Evolutionary conservation across 1,140 invertebrate species (phyloP).

Genomic region (Asobara japonica): DNA sequence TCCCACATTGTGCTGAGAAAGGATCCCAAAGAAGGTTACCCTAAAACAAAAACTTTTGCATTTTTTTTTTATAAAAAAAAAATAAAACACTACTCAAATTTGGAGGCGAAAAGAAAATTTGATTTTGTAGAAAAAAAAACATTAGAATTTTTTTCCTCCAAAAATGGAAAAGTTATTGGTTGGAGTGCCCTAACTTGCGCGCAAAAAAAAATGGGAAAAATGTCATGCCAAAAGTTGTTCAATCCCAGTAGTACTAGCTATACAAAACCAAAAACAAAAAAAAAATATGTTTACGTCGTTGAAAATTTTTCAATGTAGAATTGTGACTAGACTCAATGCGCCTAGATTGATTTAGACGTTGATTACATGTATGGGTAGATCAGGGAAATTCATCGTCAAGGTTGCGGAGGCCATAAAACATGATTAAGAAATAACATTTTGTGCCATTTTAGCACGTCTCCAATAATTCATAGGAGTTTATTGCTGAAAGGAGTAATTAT

Average conservation of each 20-base stretch:
- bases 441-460: constrained; percentile 1
- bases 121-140: too few species aligned
- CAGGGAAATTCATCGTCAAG: not conserved
- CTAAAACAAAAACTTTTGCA: too few species aligned
- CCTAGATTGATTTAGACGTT: not conserved
- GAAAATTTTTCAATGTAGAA: not conserved
- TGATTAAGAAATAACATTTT: not conserved
- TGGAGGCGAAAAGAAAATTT: too few species aligned
- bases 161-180: too few species aligned
- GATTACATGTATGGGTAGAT: not conserved
- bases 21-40: too few species aligned
- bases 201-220: not conserved
- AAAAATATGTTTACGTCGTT: not conserved
- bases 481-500: too few species aligned
- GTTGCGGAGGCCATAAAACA: not conserved
- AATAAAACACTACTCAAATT: too few species aligned
- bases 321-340: not conserved
- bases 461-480: not conserved
- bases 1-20: too few species aligned
- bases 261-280: too few species aligned
- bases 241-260: not conserved
- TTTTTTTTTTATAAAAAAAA: too few species aligned
- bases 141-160: too few species aligned
- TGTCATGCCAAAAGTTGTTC: constrained; percentile 11
- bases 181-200: too few species aligned